Evolutionary conservation across 2,113 vertebrate genomes (phyloP), one percentile per base, ranked within the genome.

Genomic region (Tachuris rubrigastra): DNA sequence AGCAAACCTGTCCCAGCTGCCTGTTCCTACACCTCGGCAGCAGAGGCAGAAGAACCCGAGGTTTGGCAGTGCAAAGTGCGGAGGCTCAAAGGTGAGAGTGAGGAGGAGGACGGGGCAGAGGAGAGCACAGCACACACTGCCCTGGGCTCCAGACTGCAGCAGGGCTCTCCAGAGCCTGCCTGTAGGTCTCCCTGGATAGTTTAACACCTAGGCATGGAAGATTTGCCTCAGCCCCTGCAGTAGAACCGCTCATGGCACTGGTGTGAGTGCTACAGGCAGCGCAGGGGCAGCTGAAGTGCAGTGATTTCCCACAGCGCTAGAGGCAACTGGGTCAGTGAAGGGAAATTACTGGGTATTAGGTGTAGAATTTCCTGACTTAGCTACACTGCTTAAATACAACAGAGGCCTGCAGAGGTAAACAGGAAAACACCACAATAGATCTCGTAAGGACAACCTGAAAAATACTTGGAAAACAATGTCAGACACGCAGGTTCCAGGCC

Each of bases 371-470:
- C 96, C 96, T 92, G 88, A 71, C 37, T 84, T 47, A 71, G 71
- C 63, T 80, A 31, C 30, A 1, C 49, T 31, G 81, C 66, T 66
- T 60, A 63, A 82, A 69, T 4, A 50, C 55, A 74, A 25, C 78
- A 33, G 56, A 71, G 60, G 56, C 68, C 75, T 94, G 60, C 50
- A 3, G 66, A 37, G 53, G 79, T 78, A 95, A 96, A 97, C 83
- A 96, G 96, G 96, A 96, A 95, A 95, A 52, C 56, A 46, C 28
- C 73, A 89, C 94, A 94, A 96, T 58, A 46, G 76, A 60, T 30
- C 60, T 31, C 6, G 0, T 37, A 46, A 87, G 69, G 86, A 78
- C 60, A 81, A 52, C 52, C 55, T 68, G 69, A 55, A 63, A 84
- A 77, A 47, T 72, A 47, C 44, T 31, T 21, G 76, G 82, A 79